Percentiles rank a stretch among this genome's conserved stretches.
These are phyloP conservation scores for Apus apus DNA, from an alignment of 2,113 vertebrate genomes.

Conservation along the genomic window DNA sequence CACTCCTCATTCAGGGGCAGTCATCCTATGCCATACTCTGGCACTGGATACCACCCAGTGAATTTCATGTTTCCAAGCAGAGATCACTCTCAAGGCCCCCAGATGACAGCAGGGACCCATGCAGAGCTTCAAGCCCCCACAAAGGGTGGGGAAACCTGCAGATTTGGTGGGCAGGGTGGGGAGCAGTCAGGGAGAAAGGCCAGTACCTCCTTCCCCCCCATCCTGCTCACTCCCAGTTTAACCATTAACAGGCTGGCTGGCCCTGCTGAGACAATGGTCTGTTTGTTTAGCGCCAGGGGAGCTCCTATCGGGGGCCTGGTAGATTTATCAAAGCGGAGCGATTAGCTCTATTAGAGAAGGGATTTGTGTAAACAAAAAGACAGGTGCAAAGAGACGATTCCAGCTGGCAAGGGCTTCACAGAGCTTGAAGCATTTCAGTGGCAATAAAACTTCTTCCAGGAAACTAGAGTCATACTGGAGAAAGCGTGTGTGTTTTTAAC, in stretches of 20 bases:
- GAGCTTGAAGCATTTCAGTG: constrained; percentile 68
- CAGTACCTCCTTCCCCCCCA: background rate
- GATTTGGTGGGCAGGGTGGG: background rate
- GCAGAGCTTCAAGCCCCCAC: background rate
- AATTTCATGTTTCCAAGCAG: background rate
- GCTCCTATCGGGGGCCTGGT: constrained; percentile 76
- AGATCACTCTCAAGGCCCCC: fast-evolving
- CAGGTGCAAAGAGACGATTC: constrained; percentile 84
- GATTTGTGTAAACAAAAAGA: constrained; percentile 89
- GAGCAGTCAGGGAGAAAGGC: background rate
- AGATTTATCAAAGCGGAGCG: constrained; percentile 85
- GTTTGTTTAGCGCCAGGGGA: constrained; percentile 75
- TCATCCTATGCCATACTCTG: fast-evolving
- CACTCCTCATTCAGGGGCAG: background rate
- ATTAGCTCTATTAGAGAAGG: constrained; percentile 88
- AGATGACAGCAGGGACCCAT: background rate
- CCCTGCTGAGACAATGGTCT: constrained; percentile 71
- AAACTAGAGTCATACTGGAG: constrained; percentile 32
- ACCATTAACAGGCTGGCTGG: constrained; percentile 79
- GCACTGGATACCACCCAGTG: background rate
- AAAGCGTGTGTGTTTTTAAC: background rate
- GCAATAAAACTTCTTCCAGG: constrained; percentile 79
- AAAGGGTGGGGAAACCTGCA: background rate
- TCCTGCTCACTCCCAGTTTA: constrained; percentile 60
- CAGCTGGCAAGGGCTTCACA: constrained; percentile 78